Conservation (phyloP, 2,113 vertebrate genomes). For the Lathamus discolor region DNA sequence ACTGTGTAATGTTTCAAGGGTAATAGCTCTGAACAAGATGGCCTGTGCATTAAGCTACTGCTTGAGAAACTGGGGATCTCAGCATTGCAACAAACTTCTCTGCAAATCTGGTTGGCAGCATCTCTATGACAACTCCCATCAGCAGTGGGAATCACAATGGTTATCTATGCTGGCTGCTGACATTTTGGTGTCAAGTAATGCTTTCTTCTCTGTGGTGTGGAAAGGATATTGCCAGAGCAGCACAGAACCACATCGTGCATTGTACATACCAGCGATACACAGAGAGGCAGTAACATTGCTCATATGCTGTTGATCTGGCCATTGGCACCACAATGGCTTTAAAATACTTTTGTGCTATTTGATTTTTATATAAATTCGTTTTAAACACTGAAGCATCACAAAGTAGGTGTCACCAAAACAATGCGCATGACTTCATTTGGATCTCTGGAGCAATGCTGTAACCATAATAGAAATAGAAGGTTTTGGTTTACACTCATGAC, state of each 20-base stretch:
- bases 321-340: background rate
- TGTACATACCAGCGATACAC: background rate
- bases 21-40: background rate
- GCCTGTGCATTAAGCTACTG: background rate
- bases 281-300: background rate
- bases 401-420: background rate
- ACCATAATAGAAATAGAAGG: background rate
- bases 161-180: background rate
- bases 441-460: background rate
- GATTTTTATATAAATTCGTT: background rate
- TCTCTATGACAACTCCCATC: background rate
- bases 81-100: background rate
- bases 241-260: rapidly evolving
- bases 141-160: background rate
- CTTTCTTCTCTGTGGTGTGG: background rate
- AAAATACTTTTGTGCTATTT: background rate
- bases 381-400: background rate
- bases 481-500: background rate
- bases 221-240: background rate
- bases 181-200: background rate
- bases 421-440: background rate
- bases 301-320: background rate
- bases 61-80: background rate
- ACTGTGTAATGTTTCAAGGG: background rate
- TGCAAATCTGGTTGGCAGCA: background rate